Evolutionary conservation across 2,113 vertebrate genomes (phyloP), one percentile per base, ranked within the genome.

Genomic region (Gymnobelideus leadbeateri): DNA sequence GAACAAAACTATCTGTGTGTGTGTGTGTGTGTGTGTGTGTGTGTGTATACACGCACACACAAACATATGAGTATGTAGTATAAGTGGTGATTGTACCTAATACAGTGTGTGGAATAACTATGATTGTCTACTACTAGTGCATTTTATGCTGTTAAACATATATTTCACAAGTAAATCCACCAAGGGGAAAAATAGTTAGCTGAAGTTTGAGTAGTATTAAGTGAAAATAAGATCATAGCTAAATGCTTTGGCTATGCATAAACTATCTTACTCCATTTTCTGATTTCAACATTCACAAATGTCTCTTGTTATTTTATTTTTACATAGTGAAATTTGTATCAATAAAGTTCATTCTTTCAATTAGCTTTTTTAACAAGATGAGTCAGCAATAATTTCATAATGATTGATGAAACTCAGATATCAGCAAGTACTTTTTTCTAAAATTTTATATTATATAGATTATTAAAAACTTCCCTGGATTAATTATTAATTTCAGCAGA

Each of bases 311-410:
- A 93, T 98, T 98, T 98, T 97, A 97, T 97, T 98, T 98, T 89
- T 97, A 90, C 77, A 95, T 95, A 94, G 91, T 95, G 93, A 97
- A 97, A 89, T 97, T 91, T 54, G 49, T 96, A 31, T 97, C 93
- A 24, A 37, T 96, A 97, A 98, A 98, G 98, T 96, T 92, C 98
- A 96, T 97, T 98, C 89, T 92, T 94, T 61, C 93, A 97, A 98
- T 98, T 98, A 98, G 97, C 53, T 96, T 52, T 50, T 92, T 97
- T 93, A 96, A 95, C 96, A 97, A 97, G 61, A 54, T 97, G 57
- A 98, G 57, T 25, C 94, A 37, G 84, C 92, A 96, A 37, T 94
- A 97, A 97, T 95, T 96, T 95, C 94, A 90, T 68, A 92, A n/a
- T 92, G 96, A 96, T 95, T 97, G 96, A 94, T 97, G 24, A 97